A percentile compares a stretch with the other conserved stretches of the same genome.
Evolutionary conservation across 2,113 vertebrate species (phyloP).

Genomic region (Telmatochromis brichardi): DNA sequence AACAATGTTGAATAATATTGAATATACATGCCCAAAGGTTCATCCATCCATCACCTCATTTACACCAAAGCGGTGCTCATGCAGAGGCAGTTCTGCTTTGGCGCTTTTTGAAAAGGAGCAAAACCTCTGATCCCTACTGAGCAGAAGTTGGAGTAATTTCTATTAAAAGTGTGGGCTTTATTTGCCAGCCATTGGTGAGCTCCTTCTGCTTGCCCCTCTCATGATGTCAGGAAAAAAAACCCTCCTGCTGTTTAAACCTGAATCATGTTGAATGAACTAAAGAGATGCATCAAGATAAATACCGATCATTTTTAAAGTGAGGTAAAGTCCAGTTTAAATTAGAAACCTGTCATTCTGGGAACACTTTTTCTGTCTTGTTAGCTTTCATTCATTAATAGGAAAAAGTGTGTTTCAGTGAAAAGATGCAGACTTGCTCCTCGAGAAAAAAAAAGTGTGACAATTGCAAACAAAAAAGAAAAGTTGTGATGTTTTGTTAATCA

Average conservation of each 20-base stretch:
- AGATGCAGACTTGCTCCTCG: background rate
- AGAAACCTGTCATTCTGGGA: background rate
- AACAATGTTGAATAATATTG: background rate
- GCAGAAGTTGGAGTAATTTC: background rate
- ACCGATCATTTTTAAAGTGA: fast-evolving
- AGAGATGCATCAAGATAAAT: fast-evolving
- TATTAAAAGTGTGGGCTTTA: background rate
- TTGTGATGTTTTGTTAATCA: background rate
- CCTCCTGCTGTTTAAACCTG: background rate
- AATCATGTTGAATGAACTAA: fast-evolving
- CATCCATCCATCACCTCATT: background rate
- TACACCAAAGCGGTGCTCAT: background rate
- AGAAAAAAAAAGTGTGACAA: background rate
- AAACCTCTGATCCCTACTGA: fast-evolving
- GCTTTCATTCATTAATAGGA: background rate
- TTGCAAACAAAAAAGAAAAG: background rate
- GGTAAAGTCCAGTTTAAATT: background rate
- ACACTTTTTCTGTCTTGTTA: background rate
- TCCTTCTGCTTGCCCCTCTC: background rate
- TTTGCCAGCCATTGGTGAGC: background rate
- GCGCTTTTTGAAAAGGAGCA: background rate
- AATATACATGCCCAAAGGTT: background rate
- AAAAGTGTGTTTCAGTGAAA: background rate
- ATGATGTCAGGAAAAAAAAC: background rate
- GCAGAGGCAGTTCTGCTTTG: background rate